Evolutionary conservation across 53 echinoderm and acorn worm species (phyloP).

Genomic region (Henricia sp.): DNA sequence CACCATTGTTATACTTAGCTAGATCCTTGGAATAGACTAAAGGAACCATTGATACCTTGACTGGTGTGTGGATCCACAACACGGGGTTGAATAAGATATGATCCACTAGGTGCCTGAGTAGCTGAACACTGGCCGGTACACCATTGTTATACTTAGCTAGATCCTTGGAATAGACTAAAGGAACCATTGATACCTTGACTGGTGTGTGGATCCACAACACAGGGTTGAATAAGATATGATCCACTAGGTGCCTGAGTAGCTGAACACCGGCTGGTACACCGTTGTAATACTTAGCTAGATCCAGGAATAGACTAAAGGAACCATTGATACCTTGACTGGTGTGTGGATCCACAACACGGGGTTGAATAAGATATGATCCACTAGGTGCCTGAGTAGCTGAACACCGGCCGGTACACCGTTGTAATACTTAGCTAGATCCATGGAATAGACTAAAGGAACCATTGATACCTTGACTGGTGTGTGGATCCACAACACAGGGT

Average conservation of each 20-base stretch:
- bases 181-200: constrained; percentile 79
- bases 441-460: neutral
- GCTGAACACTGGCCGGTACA: constrained; percentile 82
- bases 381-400: neutral
- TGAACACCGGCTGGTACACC: constrained; percentile 79
- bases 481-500: constrained; percentile 91
- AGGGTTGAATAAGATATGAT: constrained; percentile 94
- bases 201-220: constrained; percentile 88
- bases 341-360: constrained; percentile 13
- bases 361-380: constrained; percentile 1
- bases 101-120: no score
- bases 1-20: constrained; percentile 90
- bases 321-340: neutral
- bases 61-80: no score
- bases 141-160: constrained; percentile 93
- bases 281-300: constrained; percentile 91
- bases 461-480: constrained; percentile 89
- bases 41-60: no score
- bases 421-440: constrained; percentile 91
- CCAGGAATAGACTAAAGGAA: constrained; percentile 51
- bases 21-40: no score
- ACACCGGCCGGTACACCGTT: constrained; percentile 86
- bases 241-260: constrained; percentile 86
- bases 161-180: constrained; percentile 44
- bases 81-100: no score